Conservation (phyloP, 2,113 vertebrate genomes). For the Osmerus mordax region DNA sequence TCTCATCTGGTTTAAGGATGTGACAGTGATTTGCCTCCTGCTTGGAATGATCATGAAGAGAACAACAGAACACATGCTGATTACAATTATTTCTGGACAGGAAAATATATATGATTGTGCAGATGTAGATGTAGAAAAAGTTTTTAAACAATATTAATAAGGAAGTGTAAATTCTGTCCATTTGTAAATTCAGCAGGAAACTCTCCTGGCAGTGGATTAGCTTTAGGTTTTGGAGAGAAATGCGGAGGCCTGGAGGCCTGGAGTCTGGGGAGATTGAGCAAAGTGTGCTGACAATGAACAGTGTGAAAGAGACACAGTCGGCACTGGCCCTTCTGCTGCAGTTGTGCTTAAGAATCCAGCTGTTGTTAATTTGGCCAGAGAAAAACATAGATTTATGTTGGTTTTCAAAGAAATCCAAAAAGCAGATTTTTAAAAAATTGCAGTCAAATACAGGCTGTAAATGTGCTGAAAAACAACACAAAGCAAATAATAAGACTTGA, state of each 20-base stretch:
- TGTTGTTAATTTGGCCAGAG: constrained; percentile 14
- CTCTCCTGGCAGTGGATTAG: background rate
- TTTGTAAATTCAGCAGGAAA: background rate
- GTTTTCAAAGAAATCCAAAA: too few relatives aligned
- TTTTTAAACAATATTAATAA: background rate
- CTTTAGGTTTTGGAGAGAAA: background rate
- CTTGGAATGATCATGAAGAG: background rate
- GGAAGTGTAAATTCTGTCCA: background rate
- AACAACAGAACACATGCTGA: too few relatives aligned
- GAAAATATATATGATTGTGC: too few relatives aligned
- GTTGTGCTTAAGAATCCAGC: constrained; percentile 15
- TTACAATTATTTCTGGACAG: too few relatives aligned
- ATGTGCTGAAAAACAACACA: constrained; percentile 4
- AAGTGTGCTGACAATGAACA: background rate
- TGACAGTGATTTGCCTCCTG: background rate
- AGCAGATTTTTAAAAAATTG: constrained; percentile 3
- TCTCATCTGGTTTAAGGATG: background rate
- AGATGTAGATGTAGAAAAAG: too few relatives aligned
- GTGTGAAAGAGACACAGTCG: background rate
- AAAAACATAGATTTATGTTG: background rate
- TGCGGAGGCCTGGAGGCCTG: background rate
- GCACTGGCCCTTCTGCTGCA: background rate
- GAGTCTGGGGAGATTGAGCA: background rate
- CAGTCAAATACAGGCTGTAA: background rate
- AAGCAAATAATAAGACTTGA: background rate